Percentiles rank a stretch among this genome's conserved stretches.
phyloP scores from a whole-genome alignment of 2,797 vertebrate species.

The Falco naumanni region DNA sequence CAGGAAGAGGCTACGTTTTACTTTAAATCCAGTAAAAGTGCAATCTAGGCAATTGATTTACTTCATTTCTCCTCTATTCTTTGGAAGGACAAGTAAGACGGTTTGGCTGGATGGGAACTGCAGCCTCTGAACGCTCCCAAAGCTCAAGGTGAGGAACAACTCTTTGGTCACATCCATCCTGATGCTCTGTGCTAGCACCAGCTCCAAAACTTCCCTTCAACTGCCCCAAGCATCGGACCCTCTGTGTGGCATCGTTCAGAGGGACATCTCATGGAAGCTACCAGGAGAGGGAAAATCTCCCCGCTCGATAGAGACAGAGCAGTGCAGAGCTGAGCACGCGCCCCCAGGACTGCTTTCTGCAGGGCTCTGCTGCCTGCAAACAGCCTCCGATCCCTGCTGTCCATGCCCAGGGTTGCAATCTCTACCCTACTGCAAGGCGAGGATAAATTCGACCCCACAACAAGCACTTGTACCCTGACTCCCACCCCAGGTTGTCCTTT shows the following conservation, averaged over 20 bases:
- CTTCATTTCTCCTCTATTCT: not conserved
- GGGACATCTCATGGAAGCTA: not conserved
- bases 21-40: not conserved
- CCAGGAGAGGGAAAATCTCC: not conserved
- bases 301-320: not conserved
- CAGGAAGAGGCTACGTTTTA: not conserved
- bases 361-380: not conserved
- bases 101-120: not conserved
- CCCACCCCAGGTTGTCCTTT: too few relatives aligned
- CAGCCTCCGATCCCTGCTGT: not conserved
- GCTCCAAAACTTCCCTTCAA: not conserved
- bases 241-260: fast-evolving
- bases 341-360: not conserved
- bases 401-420: not conserved
- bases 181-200: not conserved
- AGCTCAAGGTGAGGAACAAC: not conserved
- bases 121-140: not conserved
- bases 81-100: not conserved
- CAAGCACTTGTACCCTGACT: too few relatives aligned
- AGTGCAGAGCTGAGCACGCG: not conserved
- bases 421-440: not conserved
- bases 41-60: not conserved
- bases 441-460: not conserved
- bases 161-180: not conserved
- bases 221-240: not conserved